Base-by-base conservation (phyloP, 2,797 vertebrate species). In the Tarsius wallacei region DNA sequence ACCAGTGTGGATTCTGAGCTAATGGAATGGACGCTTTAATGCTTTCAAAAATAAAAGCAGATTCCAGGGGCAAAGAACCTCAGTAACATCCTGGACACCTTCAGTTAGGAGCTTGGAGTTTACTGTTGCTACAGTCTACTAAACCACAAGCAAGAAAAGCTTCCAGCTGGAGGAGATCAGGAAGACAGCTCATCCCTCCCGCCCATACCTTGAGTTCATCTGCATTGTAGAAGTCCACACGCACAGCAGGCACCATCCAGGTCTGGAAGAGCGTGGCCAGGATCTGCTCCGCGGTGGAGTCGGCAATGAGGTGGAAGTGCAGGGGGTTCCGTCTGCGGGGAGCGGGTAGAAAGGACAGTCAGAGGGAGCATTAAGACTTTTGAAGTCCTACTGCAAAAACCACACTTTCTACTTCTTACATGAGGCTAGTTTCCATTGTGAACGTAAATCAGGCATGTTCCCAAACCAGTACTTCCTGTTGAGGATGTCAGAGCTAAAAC, bases 221-320 rank as follows among this genome's bases (percentile, higher is more conserved):
- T 0, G 99, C 99, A 2, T 99, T 99, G 59, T 99, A 99, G 98
- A 99, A 99, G 99, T 99, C 99, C 26, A 99, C 99, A 0, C 98
- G 99, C 94, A 99, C 99, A 0, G 99, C 99, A 0, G 99, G 99
- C 82, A 99, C 99, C 99, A 99, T 99, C 99, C 99, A 99, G 0
- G 99, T 99, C 97, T 99, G 99, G 98, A 99, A 99, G 63, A 99
- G 99, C 0, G 99, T 99, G 0, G 99, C 99, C 97, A 99, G 99
- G 98, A 99, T 99, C 98, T 99, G 99, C 98, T 99, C 99, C 47
- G 99, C 99, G 57, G 99, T 99, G 90, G 99, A 99, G 98, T 99
- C 99, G 0, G 99, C 99, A 84, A 99, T 99, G 99, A 99, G 99
- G 98, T 99, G 99, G 98, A 99, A 99, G 98, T 99, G 99, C 36